Evolutionary conservation across 2,888 invertebrate species (phyloP).

Genomic region (Graphium colonna): DNA sequence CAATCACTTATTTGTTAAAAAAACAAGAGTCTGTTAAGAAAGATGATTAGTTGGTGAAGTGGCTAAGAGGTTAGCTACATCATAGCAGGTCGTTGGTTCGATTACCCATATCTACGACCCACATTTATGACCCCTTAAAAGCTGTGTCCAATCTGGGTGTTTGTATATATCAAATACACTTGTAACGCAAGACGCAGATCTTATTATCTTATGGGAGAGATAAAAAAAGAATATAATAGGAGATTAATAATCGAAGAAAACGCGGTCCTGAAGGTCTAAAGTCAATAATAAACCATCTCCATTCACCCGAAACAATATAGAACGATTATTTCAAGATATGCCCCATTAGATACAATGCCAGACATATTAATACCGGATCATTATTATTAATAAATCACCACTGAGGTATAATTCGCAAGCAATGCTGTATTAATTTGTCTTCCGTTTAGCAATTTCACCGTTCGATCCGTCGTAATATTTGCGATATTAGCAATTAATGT

Average conservation of each 20-base stretch:
- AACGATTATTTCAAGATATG: conserved; percentile 40
- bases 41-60: no score
- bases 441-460: conserved; percentile 9
- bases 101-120: no score
- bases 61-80: no score
- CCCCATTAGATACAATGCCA: conserved; percentile 48
- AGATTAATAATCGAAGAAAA: not conserved
- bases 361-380: conserved; percentile 55
- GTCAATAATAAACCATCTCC: conserved; percentile 3
- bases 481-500: not conserved
- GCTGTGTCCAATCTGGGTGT: no score
- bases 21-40: no score
- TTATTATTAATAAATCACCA: conserved; percentile 60
- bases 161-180: no score
- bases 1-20: no score
- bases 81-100: no score
- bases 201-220: no score
- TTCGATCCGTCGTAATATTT: not conserved
- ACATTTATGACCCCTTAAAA: no score
- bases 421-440: conserved; percentile 19
- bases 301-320: conserved; percentile 34
- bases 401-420: conserved; percentile 30
- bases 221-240: no score
- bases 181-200: no score
- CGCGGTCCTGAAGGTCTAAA: not conserved